Percentiles rank a stretch among this genome's conserved stretches.
Evolutionary conservation across 2,888 invertebrate species (phyloP).

Genomic region (Crematogaster levior): DNA sequence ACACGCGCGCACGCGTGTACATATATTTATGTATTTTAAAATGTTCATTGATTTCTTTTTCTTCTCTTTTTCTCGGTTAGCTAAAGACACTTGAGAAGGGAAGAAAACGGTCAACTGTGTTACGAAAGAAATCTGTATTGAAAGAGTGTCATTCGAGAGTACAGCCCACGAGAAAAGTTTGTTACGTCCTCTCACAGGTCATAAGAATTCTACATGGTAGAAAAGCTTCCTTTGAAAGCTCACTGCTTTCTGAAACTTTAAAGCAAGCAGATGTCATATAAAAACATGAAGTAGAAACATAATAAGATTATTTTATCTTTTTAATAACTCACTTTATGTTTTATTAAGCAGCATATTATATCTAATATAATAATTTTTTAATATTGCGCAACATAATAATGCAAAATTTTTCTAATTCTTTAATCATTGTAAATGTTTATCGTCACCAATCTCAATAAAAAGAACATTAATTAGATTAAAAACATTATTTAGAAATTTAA

Average conservation of each 20-base stretch:
- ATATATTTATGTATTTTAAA: neutral
- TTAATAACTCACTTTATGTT: neutral
- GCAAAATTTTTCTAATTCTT: neutral
- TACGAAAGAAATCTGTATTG: slow-evolving; percentile 60
- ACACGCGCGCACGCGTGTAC: too few species aligned
- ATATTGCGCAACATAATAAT: neutral
- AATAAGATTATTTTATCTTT: neutral
- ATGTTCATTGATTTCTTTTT: slow-evolving; percentile 55
- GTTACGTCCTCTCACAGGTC: slow-evolving; percentile 28
- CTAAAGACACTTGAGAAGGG: slow-evolving; percentile 20
- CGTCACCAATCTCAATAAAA: neutral
- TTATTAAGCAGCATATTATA: neutral
- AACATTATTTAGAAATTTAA: neutral
- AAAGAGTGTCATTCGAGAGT: slow-evolving; percentile 48
- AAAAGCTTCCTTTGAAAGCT: slow-evolving; percentile 37
- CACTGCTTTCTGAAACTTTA: slow-evolving; percentile 24
- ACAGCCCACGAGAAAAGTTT: slow-evolving; percentile 51
- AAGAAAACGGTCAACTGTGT: slow-evolving; percentile 32
- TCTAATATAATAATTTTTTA: neutral
- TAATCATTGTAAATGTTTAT: neutral
- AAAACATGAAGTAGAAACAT: neutral
- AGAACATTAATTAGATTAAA: too few species aligned
- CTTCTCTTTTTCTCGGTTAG: slow-evolving; percentile 17
- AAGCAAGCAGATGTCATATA: slow-evolving; percentile 13
- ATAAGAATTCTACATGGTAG: slow-evolving; percentile 26